A percentile compares a stretch with the other conserved stretches of the same genome.
phyloP scores from a whole-genome alignment of 2,797 vertebrate species.

The Ctenopoma kingsleyae region DNA sequence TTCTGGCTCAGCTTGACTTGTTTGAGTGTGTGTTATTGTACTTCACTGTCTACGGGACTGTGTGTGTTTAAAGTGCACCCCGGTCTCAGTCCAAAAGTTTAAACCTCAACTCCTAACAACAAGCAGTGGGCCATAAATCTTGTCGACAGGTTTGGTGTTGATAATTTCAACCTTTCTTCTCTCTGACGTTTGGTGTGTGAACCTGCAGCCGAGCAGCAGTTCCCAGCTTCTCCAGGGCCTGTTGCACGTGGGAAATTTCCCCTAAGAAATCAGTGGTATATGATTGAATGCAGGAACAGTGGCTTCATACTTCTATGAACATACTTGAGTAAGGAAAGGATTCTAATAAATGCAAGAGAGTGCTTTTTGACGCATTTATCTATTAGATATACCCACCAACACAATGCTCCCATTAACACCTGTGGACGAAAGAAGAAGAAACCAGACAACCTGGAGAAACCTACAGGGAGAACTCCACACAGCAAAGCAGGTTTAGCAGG shows the following conservation, averaged over 20 bases:
- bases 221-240: constrained; percentile 17
- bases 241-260: constrained; percentile 53
- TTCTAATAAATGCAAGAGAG: background rate
- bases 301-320: constrained; percentile 5
- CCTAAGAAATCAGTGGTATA: constrained; percentile 14
- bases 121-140: constrained; percentile 81
- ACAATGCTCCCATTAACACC: no score
- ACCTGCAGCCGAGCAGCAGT: constrained; percentile 22
- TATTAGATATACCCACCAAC: background rate
- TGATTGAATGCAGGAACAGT: constrained; percentile 1
- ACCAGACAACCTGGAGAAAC: no score
- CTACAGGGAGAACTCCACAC: no score
- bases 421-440: no score
- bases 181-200: constrained; percentile 46
- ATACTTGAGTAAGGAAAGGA: constrained; percentile 1
- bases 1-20: no score
- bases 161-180: constrained; percentile 67
- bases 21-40: no score
- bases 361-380: constrained; percentile 1
- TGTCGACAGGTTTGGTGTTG: constrained; percentile 75
- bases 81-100: constrained; percentile 24
- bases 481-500: no score
- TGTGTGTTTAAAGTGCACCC: constrained; percentile 29
- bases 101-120: constrained; percentile 49
- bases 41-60: background rate